A percentile compares a stretch with the other conserved stretches of the same genome.
These are phyloP conservation scores for Monochamus saltuarius DNA, from an alignment of 1,140 invertebrate species.

Conservation along the genomic window DNA sequence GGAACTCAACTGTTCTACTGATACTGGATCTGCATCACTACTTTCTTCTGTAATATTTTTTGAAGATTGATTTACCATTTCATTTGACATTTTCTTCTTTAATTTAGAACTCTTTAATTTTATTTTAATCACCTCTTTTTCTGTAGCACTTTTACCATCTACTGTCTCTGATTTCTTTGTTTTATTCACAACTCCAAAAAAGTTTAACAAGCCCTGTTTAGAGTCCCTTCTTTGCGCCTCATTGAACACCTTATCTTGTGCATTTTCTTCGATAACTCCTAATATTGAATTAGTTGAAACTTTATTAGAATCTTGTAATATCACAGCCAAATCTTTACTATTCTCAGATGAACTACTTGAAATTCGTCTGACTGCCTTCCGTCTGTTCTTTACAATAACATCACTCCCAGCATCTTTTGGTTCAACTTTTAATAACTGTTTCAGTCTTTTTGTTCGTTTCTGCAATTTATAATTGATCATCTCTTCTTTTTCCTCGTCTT, in stretches of 20 bases:
- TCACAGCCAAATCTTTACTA: too few species aligned
- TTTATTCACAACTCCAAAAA: slow-evolving; percentile 21
- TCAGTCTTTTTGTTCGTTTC: slow-evolving; percentile 59
- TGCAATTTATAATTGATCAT: slow-evolving; percentile 57
- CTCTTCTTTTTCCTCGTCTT: slow-evolving; percentile 57
- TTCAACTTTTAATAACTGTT: slow-evolving; percentile 50
- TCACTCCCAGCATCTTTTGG: slow-evolving; percentile 8
- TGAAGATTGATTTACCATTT: slow-evolving; percentile 4
- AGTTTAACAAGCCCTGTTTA: slow-evolving; percentile 19
- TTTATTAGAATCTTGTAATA: too few species aligned
- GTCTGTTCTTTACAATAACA: neutral
- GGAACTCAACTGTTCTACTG: too few species aligned
- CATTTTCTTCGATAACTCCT: slow-evolving; percentile 15
- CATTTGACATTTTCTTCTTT: neutral
- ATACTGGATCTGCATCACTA: neutral
- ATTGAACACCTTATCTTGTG: slow-evolving; percentile 10
- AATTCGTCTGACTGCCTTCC: neutral
- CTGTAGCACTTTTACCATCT: slow-evolving; percentile 1
- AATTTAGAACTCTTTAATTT: slow-evolving; percentile 6
- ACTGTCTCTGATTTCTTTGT: neutral
- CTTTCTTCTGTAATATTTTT: too few species aligned
- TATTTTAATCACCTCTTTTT: slow-evolving; percentile 28
- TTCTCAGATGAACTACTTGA: neutral
- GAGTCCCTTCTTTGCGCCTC: slow-evolving; percentile 7
- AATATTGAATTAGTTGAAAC: too few species aligned